Evolutionary conservation across 2,888 invertebrate genomes (phyloP).

Genomic region (Steinernema scapterisci): DNA sequence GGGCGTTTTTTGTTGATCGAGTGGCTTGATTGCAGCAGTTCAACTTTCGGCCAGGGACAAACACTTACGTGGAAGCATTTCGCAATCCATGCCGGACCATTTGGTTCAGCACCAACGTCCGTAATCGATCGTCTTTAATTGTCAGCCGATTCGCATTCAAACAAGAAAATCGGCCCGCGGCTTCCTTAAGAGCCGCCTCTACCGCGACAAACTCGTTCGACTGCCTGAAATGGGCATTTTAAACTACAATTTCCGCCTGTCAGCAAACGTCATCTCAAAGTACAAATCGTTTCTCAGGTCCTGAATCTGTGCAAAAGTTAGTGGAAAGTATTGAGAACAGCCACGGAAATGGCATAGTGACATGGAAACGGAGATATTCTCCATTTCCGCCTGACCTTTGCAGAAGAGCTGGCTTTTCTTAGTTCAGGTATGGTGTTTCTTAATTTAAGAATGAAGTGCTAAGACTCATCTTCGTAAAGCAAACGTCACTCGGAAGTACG

Average conservation of each 20-base stretch:
- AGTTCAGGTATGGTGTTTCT: too few relatives aligned
- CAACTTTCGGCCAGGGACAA: neutral
- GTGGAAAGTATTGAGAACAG: too few relatives aligned
- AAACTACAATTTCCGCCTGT: neutral
- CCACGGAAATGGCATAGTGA: too few relatives aligned
- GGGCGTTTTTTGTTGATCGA: too few relatives aligned
- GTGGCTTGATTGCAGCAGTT: neutral
- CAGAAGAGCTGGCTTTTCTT: too few relatives aligned
- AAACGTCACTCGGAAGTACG: too few relatives aligned
- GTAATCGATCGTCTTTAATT: constrained; percentile 34
- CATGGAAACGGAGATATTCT: too few relatives aligned
- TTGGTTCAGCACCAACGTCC: constrained; percentile 39
- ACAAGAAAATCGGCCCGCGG: constrained; percentile 9
- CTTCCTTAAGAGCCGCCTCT: constrained; percentile 6
- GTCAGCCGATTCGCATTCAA: constrained; percentile 19
- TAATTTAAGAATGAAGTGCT: too few relatives aligned
- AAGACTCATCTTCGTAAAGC: too few relatives aligned
- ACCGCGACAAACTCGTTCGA: constrained; percentile 28
- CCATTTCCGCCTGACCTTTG: too few relatives aligned
- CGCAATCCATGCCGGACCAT: constrained; percentile 45
- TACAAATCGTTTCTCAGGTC: neutral
- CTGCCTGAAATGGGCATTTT: constrained; percentile 22
- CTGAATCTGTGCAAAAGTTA: too few relatives aligned
- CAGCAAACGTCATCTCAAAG: neutral
- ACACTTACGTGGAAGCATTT: constrained; percentile 36